Base-by-base conservation (phyloP, 1,140 invertebrate species). In the Papilio xuthus region DNA sequence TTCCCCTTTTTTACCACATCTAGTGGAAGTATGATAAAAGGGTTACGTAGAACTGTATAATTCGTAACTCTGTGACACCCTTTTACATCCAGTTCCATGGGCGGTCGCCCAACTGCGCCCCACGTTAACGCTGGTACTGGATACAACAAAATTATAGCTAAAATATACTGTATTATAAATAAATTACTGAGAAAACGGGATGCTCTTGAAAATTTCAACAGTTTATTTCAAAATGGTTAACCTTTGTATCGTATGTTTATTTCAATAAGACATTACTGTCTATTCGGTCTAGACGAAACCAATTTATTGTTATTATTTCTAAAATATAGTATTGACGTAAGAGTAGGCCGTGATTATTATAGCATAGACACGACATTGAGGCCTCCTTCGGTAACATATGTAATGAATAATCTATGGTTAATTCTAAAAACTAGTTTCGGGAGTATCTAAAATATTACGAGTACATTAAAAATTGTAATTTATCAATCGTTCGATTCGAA, bases 141-240 rank as follows among this genome's bases (percentile, higher is more conserved):
- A 37, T 50, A n/a, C 15, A 50, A 50, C 2, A 18, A 60, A 60
- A 60, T 26, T 3, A 26, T 4, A 60, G 9, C 23, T 26, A 23
- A 28, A 26, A 60, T 60, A 26, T 26, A 3, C 2, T 60, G 20
- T 60, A 2, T 0, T 26, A 60, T 60, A 15, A 60, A 60, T 60
- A 26, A 23, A 60, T 8, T 53, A 53, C 26, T 23, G 23, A 56
- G 56, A 13, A 28, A 3, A 60, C 23, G 53, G 53, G 18, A 60
- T 60, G 56, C 13, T 60, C 56, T 60, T 60, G 56, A 60, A 28
- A 15, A 60, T 60, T 56, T 60, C 9, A 60, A 60, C 10, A 60
- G 23, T 26, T 28, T 26, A 60, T 26, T 26, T 60, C 13, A 12
- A 13, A 26, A 60, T 60, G 12, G 23, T 60, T 60, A 23, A 60